Evolutionary conservation across 2,888 invertebrate species (phyloP), one percentile per base, ranked within the genome.

Genomic region (Teinopalpus imperialis): DNA sequence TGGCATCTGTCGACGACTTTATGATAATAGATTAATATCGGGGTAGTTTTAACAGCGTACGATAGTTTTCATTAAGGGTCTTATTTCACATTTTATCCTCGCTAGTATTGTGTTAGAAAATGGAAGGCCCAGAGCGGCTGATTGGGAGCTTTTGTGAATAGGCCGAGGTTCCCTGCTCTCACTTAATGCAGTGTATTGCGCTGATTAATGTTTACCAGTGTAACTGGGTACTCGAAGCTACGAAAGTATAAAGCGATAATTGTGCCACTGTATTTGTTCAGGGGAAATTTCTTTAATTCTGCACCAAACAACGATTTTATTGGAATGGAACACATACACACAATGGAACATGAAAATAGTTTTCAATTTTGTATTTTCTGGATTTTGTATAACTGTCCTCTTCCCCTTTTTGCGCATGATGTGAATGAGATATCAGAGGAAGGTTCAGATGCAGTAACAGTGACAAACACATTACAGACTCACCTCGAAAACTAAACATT

Each of bases 11-110:
- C 51, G 52, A 53, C 46, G 63, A 59, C 59, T 61, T 59, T 57
- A 63, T 54, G 57, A 58, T 63, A 63, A 64, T 62, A 62, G 57
- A 61, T 56, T 60, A 57, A 57, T 56, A 52, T 44, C 43, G 46
- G 57, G 59, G 52, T 45, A 56, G 54, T 56, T 55, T 52, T 43
- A 48, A 36, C 27, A 42, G 44, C 29, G 49, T 32, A 49, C 53
- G 58, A 61, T 61, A 62, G 64, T 62, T 64, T 63, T 64, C 59
- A 61, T 61, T 59, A 61, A 48, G 51, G 61, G 54, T 56, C 62
- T 54, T 59, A 63, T 61, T 62, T 61, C 59, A 53, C 44, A 58
- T 66, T 61, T 61, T 53, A 55, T 56, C 57, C 48, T 37, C 35
- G 43, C 34, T 26, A 30, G 48, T 42, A 56, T 59, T 53, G 51